Percentiles rank a stretch among this genome's conserved stretches.
Conservation (phyloP, 2,113 vertebrate genomes). For the Seriola aureovittata region DNA sequence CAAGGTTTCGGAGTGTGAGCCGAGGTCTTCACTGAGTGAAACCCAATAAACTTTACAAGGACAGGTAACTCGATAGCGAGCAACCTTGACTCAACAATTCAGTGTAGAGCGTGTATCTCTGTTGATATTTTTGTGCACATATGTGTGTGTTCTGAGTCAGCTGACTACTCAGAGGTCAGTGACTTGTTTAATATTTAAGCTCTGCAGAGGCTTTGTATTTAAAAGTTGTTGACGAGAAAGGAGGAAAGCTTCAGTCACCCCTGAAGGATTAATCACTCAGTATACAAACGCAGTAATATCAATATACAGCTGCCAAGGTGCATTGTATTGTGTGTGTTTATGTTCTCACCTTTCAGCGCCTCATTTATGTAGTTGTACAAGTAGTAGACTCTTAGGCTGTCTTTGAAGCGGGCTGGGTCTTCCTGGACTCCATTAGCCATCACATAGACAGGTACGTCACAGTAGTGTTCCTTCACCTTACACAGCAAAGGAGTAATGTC, state of each 20-base stretch:
- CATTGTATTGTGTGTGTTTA: background rate
- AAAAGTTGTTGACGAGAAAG: slow-evolving; percentile 10
- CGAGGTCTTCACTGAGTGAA: background rate
- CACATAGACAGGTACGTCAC: slow-evolving; percentile 89
- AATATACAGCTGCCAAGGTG: background rate
- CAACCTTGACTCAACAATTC: slow-evolving; percentile 12
- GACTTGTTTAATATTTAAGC: slow-evolving; percentile 82
- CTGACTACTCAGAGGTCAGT: slow-evolving; percentile 61
- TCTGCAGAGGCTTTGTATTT: slow-evolving; percentile 2
- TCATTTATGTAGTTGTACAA: slow-evolving; percentile 95
- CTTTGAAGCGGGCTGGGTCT: slow-evolving; percentile 85
- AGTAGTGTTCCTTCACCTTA: slow-evolving; percentile 90
- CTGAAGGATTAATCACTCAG: background rate
- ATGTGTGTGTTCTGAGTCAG: slow-evolving; percentile 38
- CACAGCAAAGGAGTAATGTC: slow-evolving; percentile 43
- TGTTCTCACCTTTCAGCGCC: slow-evolving; percentile 93
- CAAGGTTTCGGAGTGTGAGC: background rate
- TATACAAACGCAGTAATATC: background rate
- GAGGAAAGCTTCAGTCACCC: background rate
- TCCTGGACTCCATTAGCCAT: slow-evolving; percentile 93
- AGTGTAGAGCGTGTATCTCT: slow-evolving; percentile 19
- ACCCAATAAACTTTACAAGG: slow-evolving; percentile 35
- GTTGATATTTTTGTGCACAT: slow-evolving; percentile 38
- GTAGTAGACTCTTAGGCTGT: slow-evolving; percentile 91
- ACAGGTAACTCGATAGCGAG: background rate